A percentile compares a stretch with the other conserved stretches of the same genome.
These are phyloP conservation scores for Pogonus chalceus DNA, from an alignment of 1,140 invertebrate genomes.

Conservation along the genomic window DNA sequence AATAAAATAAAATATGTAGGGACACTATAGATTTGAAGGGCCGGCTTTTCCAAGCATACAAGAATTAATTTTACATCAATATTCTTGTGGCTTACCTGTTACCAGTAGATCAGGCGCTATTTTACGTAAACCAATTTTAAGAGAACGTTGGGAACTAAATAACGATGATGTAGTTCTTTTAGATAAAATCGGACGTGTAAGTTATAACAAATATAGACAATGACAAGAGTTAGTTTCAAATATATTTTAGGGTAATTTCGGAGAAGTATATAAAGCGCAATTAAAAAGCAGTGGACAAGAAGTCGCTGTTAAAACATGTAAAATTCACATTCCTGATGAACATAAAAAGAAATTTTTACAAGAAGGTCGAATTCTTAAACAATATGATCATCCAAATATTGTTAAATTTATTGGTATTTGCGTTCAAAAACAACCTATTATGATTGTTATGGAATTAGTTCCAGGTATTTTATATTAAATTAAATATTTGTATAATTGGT, in stretches of 20 bases:
- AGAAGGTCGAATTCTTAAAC: constrained; percentile 90
- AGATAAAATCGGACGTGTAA: constrained; percentile 90
- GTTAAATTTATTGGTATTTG: constrained; percentile 96
- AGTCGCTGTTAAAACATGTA: constrained; percentile 94
- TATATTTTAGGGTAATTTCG: constrained; percentile 81
- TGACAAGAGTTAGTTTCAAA: no score
- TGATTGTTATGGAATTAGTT: constrained; percentile 99
- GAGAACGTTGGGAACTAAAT: constrained; percentile 93
- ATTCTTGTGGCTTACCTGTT: constrained; percentile 71
- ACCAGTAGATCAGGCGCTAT: constrained; percentile 87
- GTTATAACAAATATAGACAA: constrained; percentile 18
- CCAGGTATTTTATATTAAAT: constrained; percentile 49
- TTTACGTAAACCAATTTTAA: constrained; percentile 71
- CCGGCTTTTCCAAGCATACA: constrained; percentile 84
- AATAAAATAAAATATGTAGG: constrained; percentile 53
- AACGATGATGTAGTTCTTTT: constrained; percentile 89
- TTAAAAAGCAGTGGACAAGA: constrained; percentile 71
- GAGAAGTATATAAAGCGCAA: constrained; percentile 88
- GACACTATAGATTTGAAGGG: constrained; percentile 88
- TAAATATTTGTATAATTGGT: background rate
- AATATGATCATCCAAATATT: constrained; percentile 95
- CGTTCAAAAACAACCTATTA: constrained; percentile 95
- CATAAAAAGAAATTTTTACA: constrained; percentile 94
- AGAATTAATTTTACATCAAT: constrained; percentile 83
- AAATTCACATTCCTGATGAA: constrained; percentile 86